Conservation (phyloP, 2,113 vertebrate species). For the Dendropsophus ebraccatus region DNA sequence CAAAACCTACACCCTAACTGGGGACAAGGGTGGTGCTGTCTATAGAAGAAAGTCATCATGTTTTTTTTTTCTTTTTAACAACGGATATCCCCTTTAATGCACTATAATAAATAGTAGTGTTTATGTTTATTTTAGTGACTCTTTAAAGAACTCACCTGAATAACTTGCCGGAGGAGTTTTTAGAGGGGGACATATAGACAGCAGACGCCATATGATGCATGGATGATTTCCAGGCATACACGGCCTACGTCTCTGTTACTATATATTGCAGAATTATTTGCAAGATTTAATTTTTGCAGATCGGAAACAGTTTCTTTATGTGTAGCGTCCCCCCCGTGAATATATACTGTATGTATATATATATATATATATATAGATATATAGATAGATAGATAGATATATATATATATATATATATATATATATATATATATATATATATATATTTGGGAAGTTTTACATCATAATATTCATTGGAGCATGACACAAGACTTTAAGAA, state of each 20-base stretch:
- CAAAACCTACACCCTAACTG: no score
- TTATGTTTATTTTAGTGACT: neutral
- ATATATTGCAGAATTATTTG: neutral
- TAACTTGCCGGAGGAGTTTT: conserved; percentile 1
- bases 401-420: no score
- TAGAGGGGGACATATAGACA: neutral
- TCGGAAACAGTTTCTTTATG: conserved; percentile 22
- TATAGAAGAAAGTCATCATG: no score
- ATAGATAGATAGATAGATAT: no score
- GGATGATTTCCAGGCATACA: neutral
- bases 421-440: neutral
- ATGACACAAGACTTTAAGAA: conserved; percentile 1
- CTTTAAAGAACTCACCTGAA: neutral
- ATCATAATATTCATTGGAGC: neutral
- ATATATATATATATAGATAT: neutral
- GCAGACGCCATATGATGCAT: neutral
- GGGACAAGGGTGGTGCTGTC: no score
- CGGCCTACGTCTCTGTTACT: neutral
- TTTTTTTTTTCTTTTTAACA: no score
- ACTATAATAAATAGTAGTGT: neutral
- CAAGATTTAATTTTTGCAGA: conserved; percentile 3
- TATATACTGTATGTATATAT: no score
- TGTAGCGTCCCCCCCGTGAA: no score
- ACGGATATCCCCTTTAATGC: no score
- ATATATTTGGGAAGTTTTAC: neutral